phyloP scores from a whole-genome alignment of 1,140 invertebrate species.

The Liolophura sinensis region DNA sequence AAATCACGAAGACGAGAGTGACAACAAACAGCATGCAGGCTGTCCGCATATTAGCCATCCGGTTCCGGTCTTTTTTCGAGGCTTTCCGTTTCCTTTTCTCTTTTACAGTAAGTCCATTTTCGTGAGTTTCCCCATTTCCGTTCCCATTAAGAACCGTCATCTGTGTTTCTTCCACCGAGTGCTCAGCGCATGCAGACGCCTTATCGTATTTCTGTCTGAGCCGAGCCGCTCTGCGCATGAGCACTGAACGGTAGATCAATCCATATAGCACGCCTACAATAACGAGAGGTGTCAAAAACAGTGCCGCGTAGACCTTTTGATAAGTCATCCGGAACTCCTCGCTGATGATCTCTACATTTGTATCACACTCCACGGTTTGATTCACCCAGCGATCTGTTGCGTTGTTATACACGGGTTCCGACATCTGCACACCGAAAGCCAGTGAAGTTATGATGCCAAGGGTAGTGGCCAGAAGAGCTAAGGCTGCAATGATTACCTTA shows the following conservation, averaged over 20 bases:
- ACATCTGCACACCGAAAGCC: slow-evolving; percentile 33
- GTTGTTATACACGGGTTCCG: not conserved
- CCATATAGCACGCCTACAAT: slow-evolving; percentile 42
- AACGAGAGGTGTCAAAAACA: slow-evolving; percentile 42
- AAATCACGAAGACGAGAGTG: slow-evolving; percentile 50
- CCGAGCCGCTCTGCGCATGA: slow-evolving; percentile 24
- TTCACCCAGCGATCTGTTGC: not conserved
- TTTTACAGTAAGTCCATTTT: no score
- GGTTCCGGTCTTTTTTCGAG: slow-evolving; percentile 22
- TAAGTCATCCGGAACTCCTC: slow-evolving; percentile 23
- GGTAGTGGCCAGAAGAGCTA: slow-evolving; percentile 39
- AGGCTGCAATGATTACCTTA: slow-evolving; percentile 34
- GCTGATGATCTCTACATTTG: slow-evolving; percentile 27
- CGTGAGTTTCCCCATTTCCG: not conserved
- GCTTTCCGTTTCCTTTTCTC: no score
- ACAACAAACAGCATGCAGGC: slow-evolving; percentile 53
- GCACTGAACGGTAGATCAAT: slow-evolving; percentile 43
- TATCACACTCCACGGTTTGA: slow-evolving; percentile 25
- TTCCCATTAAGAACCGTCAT: slow-evolving; percentile 26
- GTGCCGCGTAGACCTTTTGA: slow-evolving; percentile 41
- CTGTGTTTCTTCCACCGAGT: slow-evolving; percentile 23
- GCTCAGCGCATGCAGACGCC: slow-evolving; percentile 2
- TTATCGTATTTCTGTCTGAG: slow-evolving; percentile 2
- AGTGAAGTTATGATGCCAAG: slow-evolving; percentile 47
- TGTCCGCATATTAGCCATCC: slow-evolving; percentile 48